A percentile compares a stretch with the other conserved stretches of the same genome.
Conservation (phyloP, 2,797 vertebrate genomes). For the Tapera naevia region DNA sequence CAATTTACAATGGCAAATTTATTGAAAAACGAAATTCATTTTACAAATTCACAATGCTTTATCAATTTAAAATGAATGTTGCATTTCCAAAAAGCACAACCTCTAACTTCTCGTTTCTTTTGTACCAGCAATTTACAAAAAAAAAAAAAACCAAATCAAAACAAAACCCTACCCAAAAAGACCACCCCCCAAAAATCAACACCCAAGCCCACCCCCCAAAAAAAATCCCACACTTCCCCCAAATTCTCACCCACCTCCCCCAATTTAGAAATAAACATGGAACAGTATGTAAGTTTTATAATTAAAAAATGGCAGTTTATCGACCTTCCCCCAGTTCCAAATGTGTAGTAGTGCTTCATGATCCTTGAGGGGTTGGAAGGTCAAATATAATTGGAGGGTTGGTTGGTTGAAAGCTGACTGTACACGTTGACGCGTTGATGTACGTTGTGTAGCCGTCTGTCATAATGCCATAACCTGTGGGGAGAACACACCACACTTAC, state of each 20-base stretch:
- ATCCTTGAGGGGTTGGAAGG: constrained; percentile 93
- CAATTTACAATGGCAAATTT: constrained; percentile 87
- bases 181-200: neutral
- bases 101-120: constrained; percentile 63
- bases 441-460: constrained; percentile 96
- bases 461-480: constrained; percentile 95
- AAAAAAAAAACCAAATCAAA: constrained; percentile 40
- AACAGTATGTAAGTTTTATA: constrained; percentile 78
- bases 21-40: constrained; percentile 80
- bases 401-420: constrained; percentile 98
- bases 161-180: neutral
- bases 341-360: constrained; percentile 81
- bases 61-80: constrained; percentile 87
- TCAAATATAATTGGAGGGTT: constrained; percentile 98
- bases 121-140: constrained; percentile 85
- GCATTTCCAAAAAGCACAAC: constrained; percentile 83
- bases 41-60: constrained; percentile 93
- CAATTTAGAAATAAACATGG: constrained; percentile 82
- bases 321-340: constrained; percentile 64
- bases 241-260: constrained; percentile 1
- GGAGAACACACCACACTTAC: constrained; percentile 48
- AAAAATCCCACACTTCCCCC: accelerated
- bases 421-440: constrained; percentile 95
- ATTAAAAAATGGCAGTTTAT: constrained; percentile 84
- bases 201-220: neutral